Base-by-base conservation (phyloP, 2,888 invertebrate genomes). In the Hermaeophaga mercurialis region DNA sequence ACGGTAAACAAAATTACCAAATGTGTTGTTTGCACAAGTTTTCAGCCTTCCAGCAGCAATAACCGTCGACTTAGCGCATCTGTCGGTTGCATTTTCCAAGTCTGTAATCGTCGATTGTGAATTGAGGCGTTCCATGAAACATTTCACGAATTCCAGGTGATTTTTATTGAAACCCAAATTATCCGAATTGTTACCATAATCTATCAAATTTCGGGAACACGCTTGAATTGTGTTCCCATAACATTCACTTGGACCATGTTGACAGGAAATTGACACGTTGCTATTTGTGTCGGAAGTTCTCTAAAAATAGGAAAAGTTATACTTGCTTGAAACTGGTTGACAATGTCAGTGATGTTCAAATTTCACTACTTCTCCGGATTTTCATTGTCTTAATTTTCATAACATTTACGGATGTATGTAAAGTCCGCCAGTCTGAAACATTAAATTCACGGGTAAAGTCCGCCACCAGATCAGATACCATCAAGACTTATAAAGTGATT, bases 141-240 rank as follows among this genome's bases (percentile, higher is more conserved):
- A 86, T 70, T 84, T 81, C 60, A 85, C 76, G 62, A 83, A 78
- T 48, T 80, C 82, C 73, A 84, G 56, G 3, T 70, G 62, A n/a
- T 54, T 36, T 33, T 46, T 61, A 47, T 63, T 65, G 43, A 49
- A 38, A 58, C 66, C 47, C 56, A 67, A 45, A 24, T 58, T 49
- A 1, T 56, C 54, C 1, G 61, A 55, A 12, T 59, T 56, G 19
- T 61, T 53, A 7, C 64, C 66, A 14, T 61, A 59, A 22, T 68
- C 66, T n/a, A 71, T 69, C 1, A 54, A 9, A 11, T 22, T 15
- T 4, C 81, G 67, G 2, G 75, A 80, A 58, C 82, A 82, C 1
- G 80, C 78, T 63, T 81, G 81, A 2, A 79, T 74, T 61, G 75
- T 75, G 67, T 83, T 83, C 6, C 81, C 81, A 1, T 66, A 63